Base-by-base conservation (phyloP, 1,140 invertebrate genomes). In the Drosophila pectinifera region DNA sequence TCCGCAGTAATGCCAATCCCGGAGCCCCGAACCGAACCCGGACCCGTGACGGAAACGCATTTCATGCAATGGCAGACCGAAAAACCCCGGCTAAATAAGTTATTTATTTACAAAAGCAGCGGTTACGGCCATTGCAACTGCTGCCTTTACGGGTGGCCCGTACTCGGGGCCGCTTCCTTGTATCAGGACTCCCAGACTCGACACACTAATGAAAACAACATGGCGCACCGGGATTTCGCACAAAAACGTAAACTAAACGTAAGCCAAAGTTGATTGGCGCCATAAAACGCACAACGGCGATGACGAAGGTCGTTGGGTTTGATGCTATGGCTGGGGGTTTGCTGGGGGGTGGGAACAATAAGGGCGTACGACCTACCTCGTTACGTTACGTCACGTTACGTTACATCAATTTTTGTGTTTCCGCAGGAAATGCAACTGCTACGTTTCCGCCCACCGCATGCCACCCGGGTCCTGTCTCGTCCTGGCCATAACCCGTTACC, bases 341-440 rank as follows among this genome's bases (percentile, higher is more conserved):
- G 8, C 16, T 10, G 26, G 34, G 20, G 48, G 16, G 14, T 13
- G 20, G 58, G 13, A n/a, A 72, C 46, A 49, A 65, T 53, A 56
- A 80, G 57, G 4, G 22, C 72, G 53, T 76, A 69, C 65, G 78
- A 68, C 79, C 82, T 74, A 75, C 79, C 79, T 78, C 75, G 73
- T 76, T 78, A 86, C 82, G 82, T 86, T 82, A 80, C 83, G 79
- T 88, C 84, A 88, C 84, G 83, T 88, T 88, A 88, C 84, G 83
- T 88, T 88, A 89, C 76, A 88, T 88, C 84, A 88, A 88, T 88
- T 88, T 88, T 88, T 88, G 83, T 88, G 83, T 89, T 88, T 88
- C 83, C 83, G 84, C 84, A 79, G 83, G 83, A 88, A 88, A 88
- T 89, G 83, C 83, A 88, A 83, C 70, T 83, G 84, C 83, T 78